Percentiles rank a stretch among this genome's conserved stretches.
These are phyloP conservation scores for Lagria hirta DNA, from an alignment of 2,888 invertebrate genomes.

Conservation along the genomic window DNA sequence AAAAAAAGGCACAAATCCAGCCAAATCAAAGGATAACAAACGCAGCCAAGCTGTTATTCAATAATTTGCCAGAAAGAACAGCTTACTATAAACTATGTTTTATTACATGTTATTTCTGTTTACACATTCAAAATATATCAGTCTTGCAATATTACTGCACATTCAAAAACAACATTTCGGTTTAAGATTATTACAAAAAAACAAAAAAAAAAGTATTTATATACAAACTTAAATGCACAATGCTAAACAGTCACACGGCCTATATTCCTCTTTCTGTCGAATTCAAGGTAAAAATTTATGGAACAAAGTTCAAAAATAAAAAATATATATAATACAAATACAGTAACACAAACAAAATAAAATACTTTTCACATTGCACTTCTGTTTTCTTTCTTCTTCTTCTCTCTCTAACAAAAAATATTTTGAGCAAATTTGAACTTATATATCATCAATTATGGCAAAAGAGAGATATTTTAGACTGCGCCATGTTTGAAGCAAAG, in stretches of 20 bases:
- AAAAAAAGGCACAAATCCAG: no score
- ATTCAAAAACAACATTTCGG: slow-evolving; percentile 34
- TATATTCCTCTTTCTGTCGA: no score
- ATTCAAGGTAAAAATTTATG: slow-evolving; percentile 25
- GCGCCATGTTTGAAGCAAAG: no score
- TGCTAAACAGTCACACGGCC: slow-evolving; percentile 55
- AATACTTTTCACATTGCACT: slow-evolving; percentile 33
- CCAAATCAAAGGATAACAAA: no score
- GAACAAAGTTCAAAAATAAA: slow-evolving; percentile 28
- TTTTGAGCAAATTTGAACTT: slow-evolving; percentile 39
- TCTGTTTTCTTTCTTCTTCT: no score
- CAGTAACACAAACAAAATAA: slow-evolving; percentile 26
- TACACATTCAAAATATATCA: slow-evolving; percentile 55
- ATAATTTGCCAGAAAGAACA: no score
- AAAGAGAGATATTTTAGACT: no score
- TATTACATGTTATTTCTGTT: slow-evolving; percentile 45
- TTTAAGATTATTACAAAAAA: slow-evolving; percentile 30
- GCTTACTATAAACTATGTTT: slow-evolving; percentile 46
- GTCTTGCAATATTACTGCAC: slow-evolving; percentile 52
- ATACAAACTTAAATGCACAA: slow-evolving; percentile 53
- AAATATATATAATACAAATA: slow-evolving; percentile 19
- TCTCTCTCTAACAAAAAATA: slow-evolving; percentile 13
- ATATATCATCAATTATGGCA: slow-evolving; percentile 21
- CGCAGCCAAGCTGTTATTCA: no score
- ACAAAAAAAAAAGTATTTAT: slow-evolving; percentile 38